A percentile compares a stretch with the other conserved stretches of the same genome.
These are phyloP conservation scores for Zophobas atratus DNA, from an alignment of 1,140 invertebrate species.

Conservation along the genomic window DNA sequence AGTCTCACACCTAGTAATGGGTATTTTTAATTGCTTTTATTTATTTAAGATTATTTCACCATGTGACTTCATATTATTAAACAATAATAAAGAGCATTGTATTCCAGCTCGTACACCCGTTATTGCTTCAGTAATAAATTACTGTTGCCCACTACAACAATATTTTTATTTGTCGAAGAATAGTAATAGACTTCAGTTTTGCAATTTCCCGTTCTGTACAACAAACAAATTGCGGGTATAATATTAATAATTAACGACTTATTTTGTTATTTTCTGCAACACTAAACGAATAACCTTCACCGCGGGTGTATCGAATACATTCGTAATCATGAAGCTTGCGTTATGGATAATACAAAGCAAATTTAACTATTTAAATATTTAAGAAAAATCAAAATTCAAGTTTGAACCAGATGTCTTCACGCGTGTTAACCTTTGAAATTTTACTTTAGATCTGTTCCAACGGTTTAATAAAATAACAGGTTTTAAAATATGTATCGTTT, in stretches of 20 bases:
- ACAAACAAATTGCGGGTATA: background rate
- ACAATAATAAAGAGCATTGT: constrained; percentile 12
- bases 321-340: too few relatives aligned
- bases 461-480: constrained; percentile 4
- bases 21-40: constrained; percentile 13
- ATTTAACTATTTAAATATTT: too few relatives aligned
- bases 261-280: background rate
- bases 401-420: background rate
- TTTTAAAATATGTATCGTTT: constrained; percentile 39
- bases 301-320: too few relatives aligned
- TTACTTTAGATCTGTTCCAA: constrained; percentile 19
- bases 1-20: background rate
- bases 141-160: constrained; percentile 6
- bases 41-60: constrained; percentile 5
- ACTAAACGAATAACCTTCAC: too few relatives aligned
- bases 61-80: background rate
- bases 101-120: background rate
- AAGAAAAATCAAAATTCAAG: background rate
- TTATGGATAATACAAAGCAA: too few relatives aligned
- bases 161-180: constrained; percentile 13
- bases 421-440: background rate
- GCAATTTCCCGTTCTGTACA: constrained; percentile 13
- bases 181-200: constrained; percentile 27
- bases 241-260: background rate
- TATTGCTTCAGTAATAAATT: constrained; percentile 22